phyloP scores from a whole-genome alignment of 2,113 vertebrate genomes.

The Guaruba guarouba region DNA sequence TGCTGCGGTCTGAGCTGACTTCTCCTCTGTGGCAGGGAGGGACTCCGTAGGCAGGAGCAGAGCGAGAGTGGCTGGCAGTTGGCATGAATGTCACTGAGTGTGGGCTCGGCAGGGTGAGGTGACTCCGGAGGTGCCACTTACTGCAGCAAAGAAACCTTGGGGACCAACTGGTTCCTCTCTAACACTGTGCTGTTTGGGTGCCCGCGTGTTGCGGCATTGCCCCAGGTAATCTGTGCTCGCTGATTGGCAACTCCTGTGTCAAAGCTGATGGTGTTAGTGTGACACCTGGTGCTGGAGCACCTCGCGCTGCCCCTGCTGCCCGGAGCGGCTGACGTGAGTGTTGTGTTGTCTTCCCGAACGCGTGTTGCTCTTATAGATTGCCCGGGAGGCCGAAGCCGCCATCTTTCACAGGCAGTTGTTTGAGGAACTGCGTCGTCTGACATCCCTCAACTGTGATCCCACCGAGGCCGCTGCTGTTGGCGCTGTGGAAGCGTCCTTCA shows the following conservation, averaged over 20 bases:
- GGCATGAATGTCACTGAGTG: conserved; percentile 34
- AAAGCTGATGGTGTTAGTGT: background rate
- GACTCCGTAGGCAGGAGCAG: conserved; percentile 53
- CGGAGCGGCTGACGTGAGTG: conserved; percentile 48
- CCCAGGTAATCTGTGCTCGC: background rate
- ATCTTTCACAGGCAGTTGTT: conserved; percentile 98
- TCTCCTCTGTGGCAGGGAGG: background rate
- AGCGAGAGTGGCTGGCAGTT: conserved; percentile 66
- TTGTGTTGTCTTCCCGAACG: conserved; percentile 61
- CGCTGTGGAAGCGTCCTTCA: conserved; percentile 96
- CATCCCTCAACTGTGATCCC: conserved; percentile 93
- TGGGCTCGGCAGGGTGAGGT: conserved; percentile 1
- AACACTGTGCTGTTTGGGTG: background rate
- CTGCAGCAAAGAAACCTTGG: background rate
- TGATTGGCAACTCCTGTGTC: background rate
- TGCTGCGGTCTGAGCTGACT: background rate
- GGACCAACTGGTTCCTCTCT: rapidly evolving
- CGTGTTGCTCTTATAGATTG: conserved; percentile 85
- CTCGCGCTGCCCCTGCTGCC: background rate
- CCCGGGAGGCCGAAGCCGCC: conserved; percentile 96
- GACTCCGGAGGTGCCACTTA: background rate
- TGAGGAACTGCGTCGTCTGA: conserved; percentile 92
- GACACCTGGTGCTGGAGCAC: background rate
- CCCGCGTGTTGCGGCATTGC: rapidly evolving
- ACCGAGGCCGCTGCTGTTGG: conserved; percentile 92